Evolutionary conservation across 2,113 vertebrate genomes (phyloP).

Genomic region (Lagenorhynchus albirostris): DNA sequence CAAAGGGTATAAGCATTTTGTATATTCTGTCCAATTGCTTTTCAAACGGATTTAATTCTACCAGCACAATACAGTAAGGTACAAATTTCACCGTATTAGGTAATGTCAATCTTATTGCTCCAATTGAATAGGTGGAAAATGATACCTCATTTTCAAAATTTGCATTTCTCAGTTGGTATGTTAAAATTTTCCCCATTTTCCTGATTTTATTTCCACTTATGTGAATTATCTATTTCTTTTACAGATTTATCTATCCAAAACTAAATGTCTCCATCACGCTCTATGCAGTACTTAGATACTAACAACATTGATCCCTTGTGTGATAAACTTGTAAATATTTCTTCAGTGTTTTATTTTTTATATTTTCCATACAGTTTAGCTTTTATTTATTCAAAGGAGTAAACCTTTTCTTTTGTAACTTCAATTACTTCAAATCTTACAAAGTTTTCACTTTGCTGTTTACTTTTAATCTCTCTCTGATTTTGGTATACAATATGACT

Average conservation of each 20-base stretch:
- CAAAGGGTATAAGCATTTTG: neutral
- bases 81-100: neutral
- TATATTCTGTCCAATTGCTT: neutral
- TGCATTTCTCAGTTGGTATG: neutral
- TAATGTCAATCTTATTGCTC: neutral
- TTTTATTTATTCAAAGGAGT: neutral
- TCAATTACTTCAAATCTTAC: neutral
- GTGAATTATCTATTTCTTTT: neutral
- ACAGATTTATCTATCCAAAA: neutral
- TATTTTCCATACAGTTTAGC: neutral
- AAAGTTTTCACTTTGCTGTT: neutral
- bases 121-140: constrained; percentile 15
- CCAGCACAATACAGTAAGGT: neutral
- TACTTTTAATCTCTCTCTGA: neutral
- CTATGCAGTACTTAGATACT: neutral
- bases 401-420: neutral
- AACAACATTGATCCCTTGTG: neutral
- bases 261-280: neutral
- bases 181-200: neutral
- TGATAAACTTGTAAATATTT: constrained; percentile 23
- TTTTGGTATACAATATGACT: neutral
- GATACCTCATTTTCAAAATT: neutral
- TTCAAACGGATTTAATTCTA: neutral
- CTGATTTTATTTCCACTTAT: neutral
- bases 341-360: neutral